phyloP scores from a whole-genome alignment of 2,113 vertebrate genomes.

The Triplophysa tibetana region DNA sequence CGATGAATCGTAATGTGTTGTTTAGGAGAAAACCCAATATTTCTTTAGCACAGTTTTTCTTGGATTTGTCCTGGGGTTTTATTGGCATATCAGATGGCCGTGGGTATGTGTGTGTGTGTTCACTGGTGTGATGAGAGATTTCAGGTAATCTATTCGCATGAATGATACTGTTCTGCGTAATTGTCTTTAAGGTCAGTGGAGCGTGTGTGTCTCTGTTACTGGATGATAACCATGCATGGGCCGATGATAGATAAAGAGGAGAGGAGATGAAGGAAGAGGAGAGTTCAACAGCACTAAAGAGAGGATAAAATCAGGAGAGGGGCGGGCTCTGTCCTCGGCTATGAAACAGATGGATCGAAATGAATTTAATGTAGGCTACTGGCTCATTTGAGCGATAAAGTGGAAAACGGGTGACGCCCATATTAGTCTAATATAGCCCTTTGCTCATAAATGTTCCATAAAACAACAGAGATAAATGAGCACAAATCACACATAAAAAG shows the following conservation, averaged over 20 bases:
- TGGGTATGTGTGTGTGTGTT: constrained; percentile 2
- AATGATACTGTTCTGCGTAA: constrained; percentile 28
- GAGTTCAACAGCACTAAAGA: not conserved
- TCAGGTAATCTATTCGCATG: constrained; percentile 26
- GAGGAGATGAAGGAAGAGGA: not conserved
- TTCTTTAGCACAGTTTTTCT: not conserved
- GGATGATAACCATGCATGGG: constrained; percentile 24
- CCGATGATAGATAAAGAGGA: constrained; percentile 13
- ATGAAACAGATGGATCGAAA: constrained; percentile 43
- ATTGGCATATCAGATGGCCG: not conserved
- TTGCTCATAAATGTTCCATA: constrained; percentile 5
- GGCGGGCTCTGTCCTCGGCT: not conserved
- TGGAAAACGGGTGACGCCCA: constrained; percentile 18
- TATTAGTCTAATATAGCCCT: constrained; percentile 38
- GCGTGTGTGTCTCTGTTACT: constrained; percentile 29
- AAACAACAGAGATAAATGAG: constrained; percentile 27
- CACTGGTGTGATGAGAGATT: not conserved
- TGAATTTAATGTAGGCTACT: constrained; percentile 38
- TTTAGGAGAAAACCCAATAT: constrained; percentile 30
- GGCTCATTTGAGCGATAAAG: constrained; percentile 27
- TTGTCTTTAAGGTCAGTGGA: constrained; percentile 29
- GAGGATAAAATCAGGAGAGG: not conserved
- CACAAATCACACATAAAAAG: constrained; percentile 12
- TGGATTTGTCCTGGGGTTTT: not conserved
- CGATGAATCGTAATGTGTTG: constrained; percentile 38